These are phyloP conservation scores for Notolabrus celidotus DNA, from an alignment of 2,797 vertebrate genomes.

Conservation along the genomic window DNA sequence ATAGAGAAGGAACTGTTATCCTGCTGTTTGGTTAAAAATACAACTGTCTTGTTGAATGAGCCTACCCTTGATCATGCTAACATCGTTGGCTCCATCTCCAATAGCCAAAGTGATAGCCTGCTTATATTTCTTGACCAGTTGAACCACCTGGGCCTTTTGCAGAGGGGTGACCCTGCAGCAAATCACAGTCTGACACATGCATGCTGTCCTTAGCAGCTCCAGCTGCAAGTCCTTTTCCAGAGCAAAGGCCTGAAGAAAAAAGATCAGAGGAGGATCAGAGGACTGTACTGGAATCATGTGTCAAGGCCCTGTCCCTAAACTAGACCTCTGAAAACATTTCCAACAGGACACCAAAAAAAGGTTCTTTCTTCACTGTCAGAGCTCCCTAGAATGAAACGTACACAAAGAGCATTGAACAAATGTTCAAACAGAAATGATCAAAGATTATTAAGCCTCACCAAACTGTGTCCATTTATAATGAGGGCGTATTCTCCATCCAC, in stretches of 20 bases:
- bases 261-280: not conserved
- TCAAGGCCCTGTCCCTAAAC: not conserved
- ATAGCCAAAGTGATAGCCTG: constrained; percentile 93
- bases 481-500: constrained; percentile 88
- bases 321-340: not conserved
- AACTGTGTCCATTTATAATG: constrained; percentile 93
- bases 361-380: too few relatives aligned
- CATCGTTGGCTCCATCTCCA: constrained; percentile 94
- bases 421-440: too few relatives aligned
- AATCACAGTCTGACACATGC: constrained; percentile 94
- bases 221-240: constrained; percentile 88
- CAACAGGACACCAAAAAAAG: not conserved
- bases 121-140: constrained; percentile 95
- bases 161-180: constrained; percentile 95
- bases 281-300: not conserved
- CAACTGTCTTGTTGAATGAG: not conserved
- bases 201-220: constrained; percentile 90
- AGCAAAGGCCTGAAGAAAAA: constrained; percentile 84
- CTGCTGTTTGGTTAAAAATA: not conserved
- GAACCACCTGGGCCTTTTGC: constrained; percentile 96
- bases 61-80: constrained; percentile 97
- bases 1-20: not conserved
- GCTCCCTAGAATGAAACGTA: too few relatives aligned
- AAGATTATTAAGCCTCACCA: constrained; percentile 82
- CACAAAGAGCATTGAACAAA: too few relatives aligned